Base-by-base conservation (phyloP, 2,797 vertebrate species). In the Holocentrus rufus region DNA sequence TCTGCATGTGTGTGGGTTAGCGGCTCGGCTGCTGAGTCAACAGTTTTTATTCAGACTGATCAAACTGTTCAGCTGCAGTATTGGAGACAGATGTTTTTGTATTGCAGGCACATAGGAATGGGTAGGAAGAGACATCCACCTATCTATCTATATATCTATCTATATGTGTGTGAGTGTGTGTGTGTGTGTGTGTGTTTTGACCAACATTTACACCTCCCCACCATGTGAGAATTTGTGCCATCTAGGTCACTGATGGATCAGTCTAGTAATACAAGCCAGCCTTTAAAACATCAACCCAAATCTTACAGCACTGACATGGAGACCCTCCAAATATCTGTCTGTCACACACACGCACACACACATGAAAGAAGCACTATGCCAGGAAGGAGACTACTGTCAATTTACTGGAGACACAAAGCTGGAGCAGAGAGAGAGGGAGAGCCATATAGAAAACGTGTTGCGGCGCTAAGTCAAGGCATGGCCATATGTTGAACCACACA, bases 271-370 rank as follows among this genome's bases (percentile, higher is more conserved):
- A 64, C 70, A 62, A 61, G 27, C 57, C 68, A 55, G 60, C 10
- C 62, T 63, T 39, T 71, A 62, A 67, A 39, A 82, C 60, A 36
- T 39, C 1, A 15, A 70, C 72, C 56, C 61, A 77, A 77, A 76
- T 63, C 66, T 68, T 72, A 72, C 47, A 79, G 67, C 69, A 47
- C 61, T 50, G 22, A 79, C 62, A 71, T n/a, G 60, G 46, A 82
- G 50, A 72, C 61, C 64, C 52, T 77, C 65, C 46, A 34, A 59
- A 67, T 54, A 58, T 52, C 47, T 23, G 34, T 2, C 79, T 77
- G 64, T 34, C 72, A 69, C 14, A 53, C 42, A 59, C 49, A 44
- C 55, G 23, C 27, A 57, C 55, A 31, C 56, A 58, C 56, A 58
- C 27, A 58, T 22, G 7, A 8, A 10, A 52, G 49, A 22, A 52